Conservation (phyloP, 35 echinoderm and acorn worm genomes). For the Patiria miniata region DNA sequence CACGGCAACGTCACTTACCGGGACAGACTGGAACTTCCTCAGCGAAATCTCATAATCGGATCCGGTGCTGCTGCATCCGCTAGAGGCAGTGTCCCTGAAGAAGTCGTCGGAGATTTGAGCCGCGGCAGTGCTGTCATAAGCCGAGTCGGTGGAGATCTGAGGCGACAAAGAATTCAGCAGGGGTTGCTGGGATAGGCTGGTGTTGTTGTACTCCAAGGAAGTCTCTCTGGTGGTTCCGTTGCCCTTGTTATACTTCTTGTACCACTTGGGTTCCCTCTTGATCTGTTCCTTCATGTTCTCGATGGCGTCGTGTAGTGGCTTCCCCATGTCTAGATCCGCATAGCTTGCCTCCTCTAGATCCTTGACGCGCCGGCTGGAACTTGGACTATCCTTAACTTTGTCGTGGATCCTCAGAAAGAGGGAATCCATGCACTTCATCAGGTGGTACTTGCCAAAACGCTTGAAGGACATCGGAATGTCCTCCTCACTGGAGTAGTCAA, state of each 20-base stretch:
- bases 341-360: neutral
- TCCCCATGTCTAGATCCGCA: neutral
- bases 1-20: too few species aligned
- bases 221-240: neutral
- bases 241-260: neutral
- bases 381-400: neutral
- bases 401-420: conserved; percentile 24
- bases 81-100: neutral
- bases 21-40: too few species aligned
- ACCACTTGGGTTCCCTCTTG: conserved; percentile 9
- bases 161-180: neutral
- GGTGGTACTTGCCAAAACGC: neutral
- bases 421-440: neutral
- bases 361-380: neutral
- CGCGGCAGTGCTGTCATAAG: neutral
- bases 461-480: neutral
- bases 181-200: neutral
- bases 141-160: neutral
- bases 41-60: too few species aligned
- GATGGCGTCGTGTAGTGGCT: neutral
- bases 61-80: neutral
- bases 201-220: neutral
- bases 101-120: neutral
- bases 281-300: conserved; percentile 15
- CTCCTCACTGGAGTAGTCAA: neutral